These are phyloP conservation scores for Rhabdornis inornatus DNA, from an alignment of 2,113 vertebrate genomes.

Conservation along the genomic window DNA sequence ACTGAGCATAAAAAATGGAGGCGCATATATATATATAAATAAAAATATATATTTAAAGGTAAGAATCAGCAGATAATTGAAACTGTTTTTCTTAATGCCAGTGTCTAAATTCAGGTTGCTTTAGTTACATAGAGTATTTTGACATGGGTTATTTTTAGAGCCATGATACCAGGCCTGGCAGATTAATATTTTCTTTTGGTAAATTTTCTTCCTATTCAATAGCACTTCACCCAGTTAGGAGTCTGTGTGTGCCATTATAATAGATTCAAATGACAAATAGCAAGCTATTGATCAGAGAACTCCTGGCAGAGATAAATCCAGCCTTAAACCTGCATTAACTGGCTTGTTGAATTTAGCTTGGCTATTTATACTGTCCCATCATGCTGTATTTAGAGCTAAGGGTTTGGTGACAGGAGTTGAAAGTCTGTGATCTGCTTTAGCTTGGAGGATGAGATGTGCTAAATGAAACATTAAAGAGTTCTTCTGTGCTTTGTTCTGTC, in stretches of 20 bases:
- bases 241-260: background rate
- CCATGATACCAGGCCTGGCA: background rate
- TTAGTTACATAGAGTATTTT: background rate
- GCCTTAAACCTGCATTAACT: background rate
- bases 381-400: background rate
- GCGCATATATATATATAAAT: too few species aligned
- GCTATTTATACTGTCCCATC: background rate
- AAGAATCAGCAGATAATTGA: background rate
- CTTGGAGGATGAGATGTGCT: constrained; percentile 28
- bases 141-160: background rate
- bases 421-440: constrained; percentile 13
- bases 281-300: background rate
- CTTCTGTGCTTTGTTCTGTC: background rate
- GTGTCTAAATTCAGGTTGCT: background rate
- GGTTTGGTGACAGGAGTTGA: background rate
- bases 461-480: constrained; percentile 35
- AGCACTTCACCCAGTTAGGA: background rate
- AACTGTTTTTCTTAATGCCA: background rate
- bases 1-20: background rate
- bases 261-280: background rate
- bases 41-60: background rate
- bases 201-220: background rate
- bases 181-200: background rate
- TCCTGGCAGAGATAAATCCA: background rate
- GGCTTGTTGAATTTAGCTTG: background rate